Evolutionary conservation across 2,113 vertebrate genomes (phyloP).

Genomic region (Hassar affinis): DNA sequence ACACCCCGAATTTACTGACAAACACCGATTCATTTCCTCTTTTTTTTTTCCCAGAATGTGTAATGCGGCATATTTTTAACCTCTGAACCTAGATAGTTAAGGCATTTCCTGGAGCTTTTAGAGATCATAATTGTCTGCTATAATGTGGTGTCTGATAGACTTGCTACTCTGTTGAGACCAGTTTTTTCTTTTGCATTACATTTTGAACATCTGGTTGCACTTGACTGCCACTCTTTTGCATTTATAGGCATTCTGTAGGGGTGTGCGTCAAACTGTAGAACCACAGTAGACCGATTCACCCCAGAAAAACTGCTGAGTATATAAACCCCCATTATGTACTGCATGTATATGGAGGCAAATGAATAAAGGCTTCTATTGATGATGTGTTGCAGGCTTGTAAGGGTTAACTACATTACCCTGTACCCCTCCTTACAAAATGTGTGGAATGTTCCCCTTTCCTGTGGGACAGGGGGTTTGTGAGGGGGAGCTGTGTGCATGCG

Average conservation of each 20-base stretch:
- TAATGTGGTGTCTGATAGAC: background rate
- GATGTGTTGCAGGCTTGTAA: conserved; percentile 20
- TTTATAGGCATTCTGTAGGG: conserved; percentile 12
- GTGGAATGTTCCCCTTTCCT: conserved; percentile 76
- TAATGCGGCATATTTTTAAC: conserved; percentile 1
- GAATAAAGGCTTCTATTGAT: conserved; percentile 58
- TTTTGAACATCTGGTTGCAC: conserved; percentile 18
- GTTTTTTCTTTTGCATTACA: conserved; percentile 44
- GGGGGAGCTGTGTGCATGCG: conserved; percentile 32
- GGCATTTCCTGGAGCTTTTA: background rate
- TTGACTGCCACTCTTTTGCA: background rate
- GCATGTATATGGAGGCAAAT: conserved; percentile 20
- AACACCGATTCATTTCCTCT: background rate
- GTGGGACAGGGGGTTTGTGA: conserved; percentile 65
- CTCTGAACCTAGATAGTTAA: background rate
- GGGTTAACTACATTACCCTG: conserved; percentile 53
- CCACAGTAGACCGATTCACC: background rate
- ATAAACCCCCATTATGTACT: background rate
- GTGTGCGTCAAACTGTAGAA: background rate
- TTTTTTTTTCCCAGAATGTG: background rate
- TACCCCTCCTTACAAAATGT: conserved; percentile 63
- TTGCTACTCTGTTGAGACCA: background rate
- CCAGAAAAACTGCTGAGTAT: background rate
- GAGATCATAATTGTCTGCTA: background rate
- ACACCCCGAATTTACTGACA: conserved; percentile 4